Conservation (phyloP, 2,113 vertebrate species). For the Rattus rattus region DNA sequence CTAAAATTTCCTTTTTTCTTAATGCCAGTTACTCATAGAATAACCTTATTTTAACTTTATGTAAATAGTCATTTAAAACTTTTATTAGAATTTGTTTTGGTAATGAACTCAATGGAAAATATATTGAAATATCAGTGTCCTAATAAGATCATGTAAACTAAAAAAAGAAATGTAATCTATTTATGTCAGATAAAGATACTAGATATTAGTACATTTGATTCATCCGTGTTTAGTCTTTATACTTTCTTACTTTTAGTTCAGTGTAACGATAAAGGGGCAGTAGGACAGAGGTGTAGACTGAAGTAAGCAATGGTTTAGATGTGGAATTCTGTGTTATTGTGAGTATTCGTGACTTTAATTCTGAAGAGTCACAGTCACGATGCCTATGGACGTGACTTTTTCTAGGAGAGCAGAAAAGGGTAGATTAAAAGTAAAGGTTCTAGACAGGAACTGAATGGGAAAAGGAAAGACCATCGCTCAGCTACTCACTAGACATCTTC, state of each 20-base stretch:
- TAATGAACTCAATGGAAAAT: conserved; percentile 52
- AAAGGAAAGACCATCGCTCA: conserved; percentile 10
- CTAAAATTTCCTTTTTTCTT: conserved; percentile 39
- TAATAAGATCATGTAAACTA: neutral
- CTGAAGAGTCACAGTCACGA: neutral
- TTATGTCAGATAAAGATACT: neutral
- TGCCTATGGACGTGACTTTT: neutral
- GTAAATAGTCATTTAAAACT: conserved; percentile 45
- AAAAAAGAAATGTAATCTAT: conserved; percentile 37
- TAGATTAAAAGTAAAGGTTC: conserved; percentile 13
- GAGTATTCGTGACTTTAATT: conserved; percentile 49
- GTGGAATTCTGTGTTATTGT: conserved; percentile 15
- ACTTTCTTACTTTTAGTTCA: conserved; percentile 45
- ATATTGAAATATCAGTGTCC: neutral
- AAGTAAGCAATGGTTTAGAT: conserved; percentile 45
- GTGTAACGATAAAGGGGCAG: neutral
- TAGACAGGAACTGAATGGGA: neutral
- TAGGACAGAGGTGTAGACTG: neutral
- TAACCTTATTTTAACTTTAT: conserved; percentile 24
- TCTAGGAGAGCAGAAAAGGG: neutral
- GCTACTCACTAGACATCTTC: conserved; percentile 15
- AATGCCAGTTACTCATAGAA: neutral
- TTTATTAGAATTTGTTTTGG: conserved; percentile 46
- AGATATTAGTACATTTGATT: neutral
- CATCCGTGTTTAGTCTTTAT: neutral